Evolutionary conservation across 2,113 vertebrate species (phyloP).

Genomic region (Daubentonia madagascariensis): DNA sequence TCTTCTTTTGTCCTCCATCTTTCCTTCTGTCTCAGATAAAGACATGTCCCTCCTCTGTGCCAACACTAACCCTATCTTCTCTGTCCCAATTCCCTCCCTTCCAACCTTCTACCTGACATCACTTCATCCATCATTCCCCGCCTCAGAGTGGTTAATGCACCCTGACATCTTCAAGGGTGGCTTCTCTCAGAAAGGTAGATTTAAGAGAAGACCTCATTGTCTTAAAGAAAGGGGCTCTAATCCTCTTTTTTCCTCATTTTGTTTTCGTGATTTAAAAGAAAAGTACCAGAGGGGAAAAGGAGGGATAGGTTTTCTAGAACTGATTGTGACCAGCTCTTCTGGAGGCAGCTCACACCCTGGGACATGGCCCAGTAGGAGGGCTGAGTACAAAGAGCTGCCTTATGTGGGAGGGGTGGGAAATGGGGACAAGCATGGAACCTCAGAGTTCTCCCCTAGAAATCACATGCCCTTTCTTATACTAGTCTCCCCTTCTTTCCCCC

Average conservation of each 20-base stretch:
- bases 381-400: not conserved
- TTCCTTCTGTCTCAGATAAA: not conserved
- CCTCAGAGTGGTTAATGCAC: not conserved
- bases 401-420: rapidly evolving
- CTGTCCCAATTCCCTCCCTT: not conserved
- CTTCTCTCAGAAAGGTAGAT: not conserved
- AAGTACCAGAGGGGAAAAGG: not conserved
- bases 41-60: not conserved
- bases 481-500: too few relatives aligned
- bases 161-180: not conserved
- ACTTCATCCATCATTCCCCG: too few relatives aligned
- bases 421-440: rapidly evolving
- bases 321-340: not conserved
- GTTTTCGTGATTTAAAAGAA: not conserved
- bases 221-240: not conserved
- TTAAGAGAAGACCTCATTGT: not conserved
- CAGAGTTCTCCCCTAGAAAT: not conserved
- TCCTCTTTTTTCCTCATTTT: not conserved
- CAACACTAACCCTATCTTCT: not conserved
- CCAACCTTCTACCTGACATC: not conserved
- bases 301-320: not conserved
- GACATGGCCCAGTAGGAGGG: not conserved
- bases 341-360: not conserved
- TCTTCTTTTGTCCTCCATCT: not conserved
- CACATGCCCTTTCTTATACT: not conserved